phyloP scores from a whole-genome alignment of 2,797 vertebrate species.

The Nasua narica region DNA sequence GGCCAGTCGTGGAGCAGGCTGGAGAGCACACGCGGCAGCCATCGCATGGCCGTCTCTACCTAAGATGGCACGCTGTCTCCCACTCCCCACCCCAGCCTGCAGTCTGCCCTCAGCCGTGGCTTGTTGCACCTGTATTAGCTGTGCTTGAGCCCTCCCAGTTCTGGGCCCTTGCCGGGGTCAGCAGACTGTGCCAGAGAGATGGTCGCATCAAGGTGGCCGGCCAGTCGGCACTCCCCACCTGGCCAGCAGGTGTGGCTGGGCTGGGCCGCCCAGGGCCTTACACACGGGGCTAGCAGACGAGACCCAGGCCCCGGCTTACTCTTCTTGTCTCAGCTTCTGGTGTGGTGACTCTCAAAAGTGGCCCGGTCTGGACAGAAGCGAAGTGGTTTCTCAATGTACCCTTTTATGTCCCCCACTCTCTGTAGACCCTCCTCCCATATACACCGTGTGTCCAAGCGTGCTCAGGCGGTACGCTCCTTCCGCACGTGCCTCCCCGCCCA shows the following conservation, averaged over 20 bases:
- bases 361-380: not conserved
- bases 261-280: not conserved
- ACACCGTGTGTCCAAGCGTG: rapidly evolving
- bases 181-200: rapidly evolving
- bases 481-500: not conserved
- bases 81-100: rapidly evolving
- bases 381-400: not conserved
- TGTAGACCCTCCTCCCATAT: rapidly evolving
- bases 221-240: not conserved
- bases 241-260: rapidly evolving
- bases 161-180: not conserved
- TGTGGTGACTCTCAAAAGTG: not conserved
- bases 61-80: not conserved
- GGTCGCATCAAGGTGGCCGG: rapidly evolving
- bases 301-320: rapidly evolving
- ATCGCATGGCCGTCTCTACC: not conserved
- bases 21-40: not conserved
- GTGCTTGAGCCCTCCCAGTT: not conserved
- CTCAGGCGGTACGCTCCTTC: not conserved
- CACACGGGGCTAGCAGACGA: rapidly evolving
- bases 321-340: not conserved
- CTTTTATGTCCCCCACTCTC: not conserved
- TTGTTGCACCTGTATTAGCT: not conserved
- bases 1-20: not conserved
- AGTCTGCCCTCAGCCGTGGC: not conserved